phyloP scores from a whole-genome alignment of 2,888 invertebrate species.

The Dichetophora obliterata region DNA sequence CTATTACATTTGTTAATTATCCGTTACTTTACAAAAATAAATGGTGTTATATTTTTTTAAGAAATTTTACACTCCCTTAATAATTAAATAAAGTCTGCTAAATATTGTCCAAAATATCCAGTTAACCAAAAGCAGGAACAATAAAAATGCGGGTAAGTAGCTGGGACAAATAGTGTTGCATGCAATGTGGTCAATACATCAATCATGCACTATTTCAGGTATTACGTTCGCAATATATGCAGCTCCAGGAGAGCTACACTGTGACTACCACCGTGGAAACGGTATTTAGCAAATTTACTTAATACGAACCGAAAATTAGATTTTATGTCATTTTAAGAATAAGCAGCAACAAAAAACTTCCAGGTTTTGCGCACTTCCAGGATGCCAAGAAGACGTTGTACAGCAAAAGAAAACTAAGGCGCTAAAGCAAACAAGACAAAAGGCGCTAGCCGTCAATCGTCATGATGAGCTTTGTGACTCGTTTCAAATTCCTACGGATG shows the following conservation, averaged over 20 bases:
- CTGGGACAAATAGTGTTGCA: neutral
- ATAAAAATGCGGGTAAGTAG: conserved; percentile 39
- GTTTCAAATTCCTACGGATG: neutral
- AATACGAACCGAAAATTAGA: no score
- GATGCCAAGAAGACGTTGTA: no score
- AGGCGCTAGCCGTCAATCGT: neutral
- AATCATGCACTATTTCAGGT: conserved; percentile 4
- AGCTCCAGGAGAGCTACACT: neutral
- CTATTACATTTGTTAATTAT: no score
- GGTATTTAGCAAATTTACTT: neutral
- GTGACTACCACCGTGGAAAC: neutral
- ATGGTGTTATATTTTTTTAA: no score
- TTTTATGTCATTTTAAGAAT: no score
- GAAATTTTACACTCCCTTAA: no score
- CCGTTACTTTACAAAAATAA: no score
- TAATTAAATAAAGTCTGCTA: no score
- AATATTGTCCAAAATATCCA: no score
- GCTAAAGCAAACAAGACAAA: neutral
- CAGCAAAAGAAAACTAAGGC: no score
- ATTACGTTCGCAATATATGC: conserved; percentile 37
- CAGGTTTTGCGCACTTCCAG: no score
- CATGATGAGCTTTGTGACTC: neutral
- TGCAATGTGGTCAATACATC: neutral
- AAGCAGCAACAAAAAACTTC: no score
- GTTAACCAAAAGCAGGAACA: neutral